Evolutionary conservation across 2,113 vertebrate species (phyloP).

Genomic region (Syngnathus typhle): DNA sequence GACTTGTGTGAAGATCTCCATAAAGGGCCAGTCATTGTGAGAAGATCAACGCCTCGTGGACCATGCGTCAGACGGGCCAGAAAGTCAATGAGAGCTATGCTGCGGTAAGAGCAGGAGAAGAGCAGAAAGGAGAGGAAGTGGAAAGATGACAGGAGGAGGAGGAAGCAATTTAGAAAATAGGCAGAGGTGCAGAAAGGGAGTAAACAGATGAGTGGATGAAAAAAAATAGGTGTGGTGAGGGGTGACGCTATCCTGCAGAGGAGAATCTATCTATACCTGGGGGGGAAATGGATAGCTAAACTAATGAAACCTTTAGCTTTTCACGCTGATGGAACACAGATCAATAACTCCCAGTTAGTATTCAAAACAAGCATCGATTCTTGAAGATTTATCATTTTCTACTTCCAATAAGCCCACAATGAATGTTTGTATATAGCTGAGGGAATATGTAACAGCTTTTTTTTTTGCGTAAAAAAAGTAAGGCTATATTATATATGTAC

Average conservation of each 20-base stretch:
- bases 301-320: conserved; percentile 53
- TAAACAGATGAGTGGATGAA: conserved; percentile 37
- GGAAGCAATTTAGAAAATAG: conserved; percentile 27
- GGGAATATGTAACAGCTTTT: not conserved
- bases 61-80: conserved; percentile 66
- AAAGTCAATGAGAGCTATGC: conserved; percentile 61
- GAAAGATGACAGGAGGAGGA: not conserved
- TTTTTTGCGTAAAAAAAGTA: not conserved
- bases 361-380: conserved; percentile 59
- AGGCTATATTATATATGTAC: not conserved
- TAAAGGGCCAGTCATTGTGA: conserved; percentile 54
- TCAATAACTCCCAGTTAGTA: conserved; percentile 63
- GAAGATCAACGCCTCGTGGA: conserved; percentile 70
- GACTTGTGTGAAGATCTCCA: conserved; percentile 10
- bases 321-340: conserved; percentile 44
- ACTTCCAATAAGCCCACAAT: conserved; percentile 48
- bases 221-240: conserved; percentile 26
- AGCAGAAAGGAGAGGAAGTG: not conserved
- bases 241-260: conserved; percentile 37
- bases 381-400: conserved; percentile 56
- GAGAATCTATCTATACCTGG: conserved; percentile 40
- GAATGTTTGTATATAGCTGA: conserved; percentile 21
- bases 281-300: conserved; percentile 51
- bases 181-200: conserved; percentile 24
- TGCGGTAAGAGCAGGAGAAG: conserved; percentile 46